Evolutionary conservation across 2,113 vertebrate species (phyloP).

Genomic region (Oreotragus oreotragus): DNA sequence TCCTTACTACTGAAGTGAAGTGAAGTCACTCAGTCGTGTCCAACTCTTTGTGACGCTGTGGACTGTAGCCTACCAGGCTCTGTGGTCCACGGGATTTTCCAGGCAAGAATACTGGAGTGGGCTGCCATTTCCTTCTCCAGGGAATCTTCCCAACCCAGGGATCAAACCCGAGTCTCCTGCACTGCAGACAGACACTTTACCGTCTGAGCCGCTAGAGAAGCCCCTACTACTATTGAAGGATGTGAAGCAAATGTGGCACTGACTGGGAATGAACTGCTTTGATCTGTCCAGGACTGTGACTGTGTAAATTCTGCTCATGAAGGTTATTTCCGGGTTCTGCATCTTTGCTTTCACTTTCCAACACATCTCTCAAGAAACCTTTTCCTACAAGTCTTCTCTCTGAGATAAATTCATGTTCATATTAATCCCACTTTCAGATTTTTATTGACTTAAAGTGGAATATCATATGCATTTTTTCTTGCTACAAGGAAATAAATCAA

Average conservation of each 20-base stretch:
- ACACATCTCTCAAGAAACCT: neutral
- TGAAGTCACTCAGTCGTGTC: neutral
- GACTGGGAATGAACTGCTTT: neutral
- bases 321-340: neutral
- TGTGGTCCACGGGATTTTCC: neutral
- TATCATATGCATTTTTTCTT: neutral
- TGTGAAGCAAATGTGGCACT: neutral
- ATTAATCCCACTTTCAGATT: neutral
- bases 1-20: neutral
- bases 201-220: neutral
- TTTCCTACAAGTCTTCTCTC: neutral
- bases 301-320: neutral
- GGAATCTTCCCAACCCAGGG: neutral
- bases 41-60: accelerated
- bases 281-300: neutral
- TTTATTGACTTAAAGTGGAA: neutral
- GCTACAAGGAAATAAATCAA: neutral
- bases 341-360: neutral
- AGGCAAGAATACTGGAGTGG: neutral
- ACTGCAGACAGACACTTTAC: neutral
- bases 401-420: neutral
- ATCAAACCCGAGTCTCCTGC: accelerated
- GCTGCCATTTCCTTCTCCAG: neutral
- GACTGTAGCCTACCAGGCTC: too few relatives aligned
- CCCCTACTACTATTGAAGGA: neutral